Conservation (phyloP, 2,113 vertebrate species). For the Chaenogobius annularis region DNA sequence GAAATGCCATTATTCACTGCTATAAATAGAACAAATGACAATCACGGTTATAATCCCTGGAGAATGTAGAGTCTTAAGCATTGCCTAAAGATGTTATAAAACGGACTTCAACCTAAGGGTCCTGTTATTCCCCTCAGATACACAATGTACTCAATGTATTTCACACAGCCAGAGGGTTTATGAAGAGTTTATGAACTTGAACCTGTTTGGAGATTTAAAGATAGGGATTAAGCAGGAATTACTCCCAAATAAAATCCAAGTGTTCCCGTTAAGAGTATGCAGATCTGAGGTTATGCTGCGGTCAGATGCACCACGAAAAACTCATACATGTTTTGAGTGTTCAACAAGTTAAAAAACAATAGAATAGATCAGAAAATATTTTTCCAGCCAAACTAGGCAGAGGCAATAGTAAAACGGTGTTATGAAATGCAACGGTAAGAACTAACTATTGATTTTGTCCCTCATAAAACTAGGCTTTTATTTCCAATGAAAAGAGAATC, state of each 20-base stretch:
- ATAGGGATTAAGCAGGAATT: constrained; percentile 36
- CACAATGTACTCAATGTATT: constrained; percentile 13
- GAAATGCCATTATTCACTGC: constrained; percentile 60
- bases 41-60: constrained; percentile 54
- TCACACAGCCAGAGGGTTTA: constrained; percentile 7
- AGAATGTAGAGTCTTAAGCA: constrained; percentile 50
- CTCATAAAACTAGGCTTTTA: background rate
- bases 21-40: constrained; percentile 67
- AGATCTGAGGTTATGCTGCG: no score
- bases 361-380: background rate
- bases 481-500: background rate
- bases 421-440: background rate
- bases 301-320: background rate
- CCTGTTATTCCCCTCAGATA: constrained; percentile 27
- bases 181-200: constrained; percentile 47
- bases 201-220: constrained; percentile 43
- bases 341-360: background rate
- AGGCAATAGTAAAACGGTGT: background rate
- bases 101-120: constrained; percentile 29
- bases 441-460: background rate
- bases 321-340: constrained; percentile 6
- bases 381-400: background rate
- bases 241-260: constrained; percentile 24
- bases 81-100: constrained; percentile 33
- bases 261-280: no score